Base-by-base conservation (phyloP, 2,113 vertebrate genomes). In the Maccullochella peelii region DNA sequence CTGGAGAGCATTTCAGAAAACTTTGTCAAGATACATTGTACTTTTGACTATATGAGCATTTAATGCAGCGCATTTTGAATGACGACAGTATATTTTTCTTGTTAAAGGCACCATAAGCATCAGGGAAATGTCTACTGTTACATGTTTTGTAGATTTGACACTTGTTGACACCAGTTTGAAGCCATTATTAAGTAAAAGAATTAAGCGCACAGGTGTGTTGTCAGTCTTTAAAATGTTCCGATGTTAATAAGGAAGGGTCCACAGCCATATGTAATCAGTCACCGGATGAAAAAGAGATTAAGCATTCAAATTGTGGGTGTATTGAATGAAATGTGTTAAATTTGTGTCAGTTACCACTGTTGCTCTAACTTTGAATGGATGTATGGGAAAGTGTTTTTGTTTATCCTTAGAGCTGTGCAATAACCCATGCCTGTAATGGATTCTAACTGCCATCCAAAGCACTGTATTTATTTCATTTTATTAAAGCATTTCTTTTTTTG, bases 401-500 rank as follows among this genome's bases (percentile, higher is more conserved):
- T 73, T 88, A 68, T 91, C 66, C 58, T 72, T 81, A 89, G 89
- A 94, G 87, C 87, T 92, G 93, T 94, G 90, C 94, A 95, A 94
- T 94, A 95, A 95, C 88, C 82, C 86, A 94, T 93, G 91, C 90
- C 94, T 95, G 94, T 95, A 92, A 94, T 90, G 86, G 90, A 91
- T 90, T 91, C 85, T 89, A 92, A 94, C 94, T 95, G 93, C 94
- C 94, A 94, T 93, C 86, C 86, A 87, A 94, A 93, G 91, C 90
- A 93, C 76, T 94, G 90, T 94, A 94, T 95, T 95, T 93, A 91
- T 93, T 93, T 93, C 75, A 81, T 91, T 94, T 94, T 94, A 94
- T 91, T 95, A 95, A 95, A 93, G 58, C 82, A 82, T 91, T 91
- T 89, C 25, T 68, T 80, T 84, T 87, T 91, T 94, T 93, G 83